Base-by-base conservation (phyloP, 2,888 invertebrate species). In the Eledona agricola region DNA sequence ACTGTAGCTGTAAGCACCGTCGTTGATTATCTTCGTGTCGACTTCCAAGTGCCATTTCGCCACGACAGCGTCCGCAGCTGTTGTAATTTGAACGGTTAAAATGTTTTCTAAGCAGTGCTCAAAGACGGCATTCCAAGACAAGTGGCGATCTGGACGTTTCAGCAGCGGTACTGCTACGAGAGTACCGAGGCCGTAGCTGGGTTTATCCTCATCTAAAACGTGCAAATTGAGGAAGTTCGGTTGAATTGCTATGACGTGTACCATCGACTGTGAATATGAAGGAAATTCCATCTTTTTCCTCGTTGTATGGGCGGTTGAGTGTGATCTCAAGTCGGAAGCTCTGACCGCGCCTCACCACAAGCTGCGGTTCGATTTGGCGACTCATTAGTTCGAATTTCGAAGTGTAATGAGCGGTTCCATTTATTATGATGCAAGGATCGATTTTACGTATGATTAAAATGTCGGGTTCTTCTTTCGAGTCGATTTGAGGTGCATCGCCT, bases 11-110 rank as follows among this genome's bases (percentile, higher is more conserved):
- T 89, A 79, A 0, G 90, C 85, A 23, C 84, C 85, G 43, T 85
- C 84, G 32, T 82, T 81, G 34, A 80, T 81, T 38, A 86, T 77
- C 73, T 86, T 91, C 0, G 91, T 90, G 65, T 93, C 93, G 9
- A 93, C 82, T 37, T 93, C 93, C 64, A 93, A 74, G 49, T 82
- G 84, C 93, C 94, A 94, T 65, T 89, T 84, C 4, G 92, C 90
- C 1, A 94, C 87, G 37, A 88, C 83, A 60, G 87, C 84, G 51
- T 87, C 83, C 0, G 85, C 81, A 0, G 90, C 81, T 0, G 92
- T 83, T 15, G 85, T 86, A 16, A 94, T 82, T 69, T 87, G 78
- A 35, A 83, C 81, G 67, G 86, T 77, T 46, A 79, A 80, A 4
- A 81, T 79, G 57, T 85, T 83, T 37, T 83, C 84, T 58, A 84